Conservation (phyloP, 2,797 vertebrate genomes). For the Chrysolophus pictus region DNA sequence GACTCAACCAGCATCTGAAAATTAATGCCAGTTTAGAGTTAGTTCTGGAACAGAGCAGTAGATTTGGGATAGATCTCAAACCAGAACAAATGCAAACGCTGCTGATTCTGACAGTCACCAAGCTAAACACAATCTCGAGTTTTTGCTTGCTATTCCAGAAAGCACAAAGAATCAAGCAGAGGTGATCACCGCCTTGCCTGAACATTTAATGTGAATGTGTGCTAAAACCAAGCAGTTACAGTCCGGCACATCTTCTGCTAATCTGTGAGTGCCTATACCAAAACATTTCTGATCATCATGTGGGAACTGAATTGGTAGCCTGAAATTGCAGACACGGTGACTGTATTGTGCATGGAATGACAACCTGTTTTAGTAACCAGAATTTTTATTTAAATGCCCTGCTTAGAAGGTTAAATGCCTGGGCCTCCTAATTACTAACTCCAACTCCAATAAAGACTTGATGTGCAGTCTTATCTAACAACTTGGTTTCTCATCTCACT, state of each 20-base stretch:
- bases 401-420: slow-evolving; percentile 16
- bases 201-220: not conserved
- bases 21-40: not conserved
- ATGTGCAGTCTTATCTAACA: slow-evolving; percentile 32
- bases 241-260: not conserved
- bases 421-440: slow-evolving; percentile 40
- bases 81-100: not conserved
- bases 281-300: not conserved
- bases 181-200: fast-evolving
- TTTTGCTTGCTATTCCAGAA: not conserved
- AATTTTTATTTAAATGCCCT: not conserved
- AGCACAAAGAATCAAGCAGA: not conserved
- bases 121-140: not conserved
- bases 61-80: not conserved
- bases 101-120: not conserved
- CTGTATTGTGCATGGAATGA: not conserved
- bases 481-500: not conserved
- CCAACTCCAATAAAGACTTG: not conserved
- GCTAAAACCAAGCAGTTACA: not conserved
- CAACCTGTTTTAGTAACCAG: not conserved
- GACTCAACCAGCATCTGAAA: fast-evolving
- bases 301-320: not conserved
- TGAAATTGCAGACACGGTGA: not conserved
- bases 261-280: not conserved
- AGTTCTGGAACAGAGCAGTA: not conserved